Base-by-base conservation (phyloP, 2,797 vertebrate genomes). In the Morus bassanus region DNA sequence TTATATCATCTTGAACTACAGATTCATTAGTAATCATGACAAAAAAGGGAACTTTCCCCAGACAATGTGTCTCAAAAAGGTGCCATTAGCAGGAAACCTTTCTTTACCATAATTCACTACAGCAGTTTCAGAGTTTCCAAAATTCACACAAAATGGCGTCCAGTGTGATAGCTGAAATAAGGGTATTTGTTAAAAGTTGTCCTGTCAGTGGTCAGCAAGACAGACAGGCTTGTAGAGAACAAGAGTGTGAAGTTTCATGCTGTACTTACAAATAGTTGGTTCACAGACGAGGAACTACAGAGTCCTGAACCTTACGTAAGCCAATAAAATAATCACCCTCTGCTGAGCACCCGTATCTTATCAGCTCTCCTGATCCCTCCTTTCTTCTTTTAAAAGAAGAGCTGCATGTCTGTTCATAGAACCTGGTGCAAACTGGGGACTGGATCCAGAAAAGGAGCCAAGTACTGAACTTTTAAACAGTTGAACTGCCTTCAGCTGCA, bases 311-410 rank as follows among this genome's bases (percentile, higher is more conserved):
- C 0, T 22, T 37, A 63, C 0, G 3, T 6, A 51, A 2, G 19
- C 46, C 60, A 89, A 9, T 33, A 59, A 85, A 48, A 61, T 10
- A 91, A 41, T 19, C 53, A 43, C 56, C 17, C 94, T 88, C 33
- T 61, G 24, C 53, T 59, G 41, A 70, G 67, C 60, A 92, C 81
- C 74, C 64, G 22, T 27, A 48, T 18, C 64, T 88, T 69, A 92
- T 76, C 89, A 93, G 30, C n/a, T 85, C 28, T 83, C 76, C 70
- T 67, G 68, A 39, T 80, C 65, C 33, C 80, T 85, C 85, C 67
- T 76, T 28, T 61, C 46, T 80, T 60, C 67, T 81, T 87, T 91
- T 33, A 37, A 51, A 92, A 83, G 46, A 92, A 78, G 50, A 70
- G 18, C 54, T 23, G 39, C 6, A 15, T 51, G 53, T 33, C 50